These are phyloP conservation scores for Philonicus albiceps DNA, from an alignment of 2,888 invertebrate genomes.

Conservation along the genomic window DNA sequence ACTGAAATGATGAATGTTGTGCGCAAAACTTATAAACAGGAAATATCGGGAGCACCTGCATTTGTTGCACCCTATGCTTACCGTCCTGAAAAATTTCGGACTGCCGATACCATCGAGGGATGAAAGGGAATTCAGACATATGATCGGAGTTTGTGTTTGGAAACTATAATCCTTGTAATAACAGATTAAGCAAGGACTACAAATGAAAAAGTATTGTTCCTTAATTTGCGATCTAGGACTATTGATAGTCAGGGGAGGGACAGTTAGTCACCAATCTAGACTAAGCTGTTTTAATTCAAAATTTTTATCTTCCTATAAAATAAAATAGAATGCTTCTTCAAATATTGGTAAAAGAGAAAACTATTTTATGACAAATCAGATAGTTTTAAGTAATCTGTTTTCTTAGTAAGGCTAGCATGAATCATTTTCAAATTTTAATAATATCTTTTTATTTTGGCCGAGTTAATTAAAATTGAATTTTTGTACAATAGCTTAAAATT, in stretches of 20 bases:
- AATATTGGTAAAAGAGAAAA: too few relatives aligned
- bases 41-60: conserved; percentile 18
- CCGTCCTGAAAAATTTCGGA: not conserved
- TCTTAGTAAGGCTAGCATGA: too few relatives aligned
- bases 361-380: too few relatives aligned
- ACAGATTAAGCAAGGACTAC: not conserved
- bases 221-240: not conserved
- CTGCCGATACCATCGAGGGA: not conserved
- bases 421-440: too few relatives aligned
- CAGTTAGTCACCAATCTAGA: too few relatives aligned
- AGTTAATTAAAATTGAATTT: too few relatives aligned
- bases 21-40: not conserved
- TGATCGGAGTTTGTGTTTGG: not conserved
- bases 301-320: too few relatives aligned
- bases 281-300: too few relatives aligned
- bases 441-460: too few relatives aligned
- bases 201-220: not conserved
- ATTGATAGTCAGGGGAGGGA: not conserved
- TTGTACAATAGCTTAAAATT: too few relatives aligned
- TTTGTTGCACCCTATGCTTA: not conserved
- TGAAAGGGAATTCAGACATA: not conserved
- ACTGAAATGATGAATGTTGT: not conserved
- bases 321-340: too few relatives aligned
- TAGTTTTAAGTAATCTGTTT: too few relatives aligned
- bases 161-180: not conserved